Evolutionary conservation across 1,140 invertebrate genomes (phyloP), one percentile per base, ranked within the genome.

Genomic region (Aphidius ervi): DNA sequence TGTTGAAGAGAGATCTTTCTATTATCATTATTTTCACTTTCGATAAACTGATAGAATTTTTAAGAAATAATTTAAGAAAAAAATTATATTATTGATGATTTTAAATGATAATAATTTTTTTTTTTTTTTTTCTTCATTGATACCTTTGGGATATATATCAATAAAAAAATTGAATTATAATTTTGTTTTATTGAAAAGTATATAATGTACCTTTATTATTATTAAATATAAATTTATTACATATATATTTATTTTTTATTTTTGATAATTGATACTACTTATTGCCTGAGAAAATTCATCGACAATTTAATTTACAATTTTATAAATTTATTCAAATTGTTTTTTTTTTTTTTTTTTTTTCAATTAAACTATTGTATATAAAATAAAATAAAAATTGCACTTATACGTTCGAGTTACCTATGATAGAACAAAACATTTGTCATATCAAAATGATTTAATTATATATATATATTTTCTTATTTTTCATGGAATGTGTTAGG

Each of bases 161-260:
- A 31, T 0, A 31, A 31, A 31, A 31, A 31, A 31, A 31, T 31
- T 16, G 37, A 49, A 31, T 50, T 41, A 31, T 16, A 49, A 40
- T 6, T 23, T n/a, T 37, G n/a, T 50, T 58, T 52, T 43, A 49
- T 49, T 61, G 46, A 52, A 61, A 61, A 61, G 59, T 61, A 61
- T 61, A 61, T 61, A 61, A 61, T 61, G 52, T 56, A 61, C 46
- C 48, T 61, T 56, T 61, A 61, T 56, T 61, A 16, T 16, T 31
- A 31, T 31, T 31, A 31, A 31, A 31, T 31, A 31, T 45, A 56
- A n/a, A 52, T 56, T 43, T 54, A 31, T 43, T 61, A 56, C 56
- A 56, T 54, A 61, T 61, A 61, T 48, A 55, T 41, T 48, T 50
- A 6, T 31, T 3, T 31, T 31, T 31, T 31, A 31, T 31, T 31